phyloP scores from a whole-genome alignment of 2,113 vertebrate genomes.

The Blennius ocellaris region DNA sequence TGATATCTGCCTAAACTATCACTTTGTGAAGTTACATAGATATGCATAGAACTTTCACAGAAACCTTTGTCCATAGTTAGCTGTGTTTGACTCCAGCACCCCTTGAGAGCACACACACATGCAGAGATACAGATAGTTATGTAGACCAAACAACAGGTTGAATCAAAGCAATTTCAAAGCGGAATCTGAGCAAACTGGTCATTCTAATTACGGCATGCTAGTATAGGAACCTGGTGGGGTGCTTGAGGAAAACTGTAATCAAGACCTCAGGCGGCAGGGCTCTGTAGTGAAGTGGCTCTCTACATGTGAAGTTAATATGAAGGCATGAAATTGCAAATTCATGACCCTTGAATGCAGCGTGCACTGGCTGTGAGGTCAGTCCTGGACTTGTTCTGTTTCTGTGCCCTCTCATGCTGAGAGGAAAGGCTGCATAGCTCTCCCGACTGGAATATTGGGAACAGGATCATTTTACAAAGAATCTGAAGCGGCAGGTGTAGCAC shows the following conservation, averaged over 20 bases:
- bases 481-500: constrained; percentile 47
- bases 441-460: constrained; percentile 12
- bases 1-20: constrained; percentile 1
- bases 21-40: too few relatives aligned
- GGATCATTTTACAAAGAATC: constrained; percentile 41
- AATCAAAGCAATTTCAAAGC: constrained; percentile 31
- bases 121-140: constrained; percentile 25
- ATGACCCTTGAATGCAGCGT: constrained; percentile 47
- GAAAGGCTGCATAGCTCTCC: constrained; percentile 7
- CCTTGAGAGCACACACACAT: background rate
- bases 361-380: constrained; percentile 25
- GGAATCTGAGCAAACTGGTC: constrained; percentile 58
- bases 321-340: constrained; percentile 60
- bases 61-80: too few relatives aligned
- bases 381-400: constrained; percentile 12
- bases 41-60: background rate
- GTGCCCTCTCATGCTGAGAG: background rate
- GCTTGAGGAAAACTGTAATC: constrained; percentile 55
- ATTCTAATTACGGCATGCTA: constrained; percentile 57
- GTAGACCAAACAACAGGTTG: constrained; percentile 17
- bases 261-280: constrained; percentile 43
- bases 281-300: constrained; percentile 48
- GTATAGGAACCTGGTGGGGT: constrained; percentile 34
- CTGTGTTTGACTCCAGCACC: too few relatives aligned
- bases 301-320: constrained; percentile 49